Conservation (phyloP, 2,797 vertebrate species). For the Nannoperca obscura region DNA sequence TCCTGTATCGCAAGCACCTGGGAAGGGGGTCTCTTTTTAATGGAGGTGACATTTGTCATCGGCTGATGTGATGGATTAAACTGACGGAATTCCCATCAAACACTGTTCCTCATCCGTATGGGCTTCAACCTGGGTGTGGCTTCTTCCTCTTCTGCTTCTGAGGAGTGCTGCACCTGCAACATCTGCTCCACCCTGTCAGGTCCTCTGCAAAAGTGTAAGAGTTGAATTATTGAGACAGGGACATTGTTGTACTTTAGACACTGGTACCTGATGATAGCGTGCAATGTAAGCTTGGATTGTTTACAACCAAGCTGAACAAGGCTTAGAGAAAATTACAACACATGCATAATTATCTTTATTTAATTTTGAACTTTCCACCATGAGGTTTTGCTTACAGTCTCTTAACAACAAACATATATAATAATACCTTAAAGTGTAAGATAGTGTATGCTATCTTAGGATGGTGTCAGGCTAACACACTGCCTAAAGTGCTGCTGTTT, state of each 20-base stretch:
- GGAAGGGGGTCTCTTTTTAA: slow-evolving; percentile 56
- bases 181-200: slow-evolving; percentile 66
- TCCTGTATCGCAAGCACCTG: slow-evolving; percentile 53
- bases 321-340: slow-evolving; percentile 3
- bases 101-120: slow-evolving; percentile 59
- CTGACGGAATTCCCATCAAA: slow-evolving; percentile 59
- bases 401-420: too few species aligned
- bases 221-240: slow-evolving; percentile 57
- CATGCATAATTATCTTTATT: background rate
- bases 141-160: slow-evolving; percentile 51
- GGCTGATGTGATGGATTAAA: slow-evolving; percentile 73
- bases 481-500: too few species aligned
- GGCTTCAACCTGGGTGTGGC: slow-evolving; percentile 48
- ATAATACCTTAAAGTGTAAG: too few species aligned
- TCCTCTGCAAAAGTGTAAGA: slow-evolving; percentile 44
- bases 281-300: slow-evolving; percentile 11
- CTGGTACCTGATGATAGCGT: slow-evolving; percentile 26
- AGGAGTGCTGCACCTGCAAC: slow-evolving; percentile 62
- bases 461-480: too few species aligned
- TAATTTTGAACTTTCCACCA: too few species aligned
- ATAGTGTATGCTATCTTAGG: too few species aligned
- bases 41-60: slow-evolving; percentile 60
- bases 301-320: slow-evolving; percentile 33
- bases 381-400: too few species aligned
- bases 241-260: slow-evolving; percentile 42